phyloP scores from a whole-genome alignment of 2,113 vertebrate genomes.

The Phalacrocorax brasilianus region DNA sequence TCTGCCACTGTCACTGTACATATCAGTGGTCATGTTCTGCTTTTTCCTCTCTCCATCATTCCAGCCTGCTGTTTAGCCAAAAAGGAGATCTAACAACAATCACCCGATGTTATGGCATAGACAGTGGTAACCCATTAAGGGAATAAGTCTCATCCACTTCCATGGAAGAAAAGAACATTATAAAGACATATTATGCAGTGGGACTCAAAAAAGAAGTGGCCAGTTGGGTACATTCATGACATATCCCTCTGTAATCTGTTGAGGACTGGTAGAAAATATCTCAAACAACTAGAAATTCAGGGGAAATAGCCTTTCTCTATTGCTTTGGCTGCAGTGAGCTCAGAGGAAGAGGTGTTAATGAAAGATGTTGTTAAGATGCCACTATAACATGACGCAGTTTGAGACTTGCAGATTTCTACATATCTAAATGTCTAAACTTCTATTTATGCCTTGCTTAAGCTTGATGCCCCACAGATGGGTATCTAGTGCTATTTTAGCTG shows the following conservation, averaged over 20 bases:
- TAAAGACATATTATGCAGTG: not conserved
- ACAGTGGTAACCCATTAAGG: fast-evolving
- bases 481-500: not conserved
- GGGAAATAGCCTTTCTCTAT: not conserved
- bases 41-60: not conserved
- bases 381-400: not conserved
- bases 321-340: not conserved
- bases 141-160: not conserved
- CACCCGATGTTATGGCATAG: not conserved
- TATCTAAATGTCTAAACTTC: not conserved
- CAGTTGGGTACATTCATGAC: not conserved
- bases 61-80: constrained; percentile 6
- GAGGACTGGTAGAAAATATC: not conserved
- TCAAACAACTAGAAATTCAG: not conserved
- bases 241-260: not conserved
- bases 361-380: not conserved
- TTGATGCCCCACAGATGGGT: not conserved
- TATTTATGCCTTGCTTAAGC: not conserved
- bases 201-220: not conserved
- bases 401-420: not conserved
- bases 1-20: not conserved
- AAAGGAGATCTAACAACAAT: not conserved
- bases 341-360: not conserved
- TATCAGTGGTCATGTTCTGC: not conserved
- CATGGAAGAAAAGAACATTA: not conserved